Percentiles rank a stretch among this genome's conserved stretches.
These are phyloP conservation scores for Drosophila tropicalis DNA, from an alignment of 1,140 invertebrate genomes.

Conservation along the genomic window DNA sequence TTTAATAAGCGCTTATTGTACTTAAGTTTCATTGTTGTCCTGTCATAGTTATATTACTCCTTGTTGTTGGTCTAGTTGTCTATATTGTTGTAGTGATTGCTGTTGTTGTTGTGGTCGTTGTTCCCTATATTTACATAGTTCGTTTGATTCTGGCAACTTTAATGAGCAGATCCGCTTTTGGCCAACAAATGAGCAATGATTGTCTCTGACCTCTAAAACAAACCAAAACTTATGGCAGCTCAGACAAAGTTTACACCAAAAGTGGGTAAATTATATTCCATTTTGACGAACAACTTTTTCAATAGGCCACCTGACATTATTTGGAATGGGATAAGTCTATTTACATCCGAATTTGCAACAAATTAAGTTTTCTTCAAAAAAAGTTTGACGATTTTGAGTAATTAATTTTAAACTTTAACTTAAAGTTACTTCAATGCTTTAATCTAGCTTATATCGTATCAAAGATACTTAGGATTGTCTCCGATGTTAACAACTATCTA, in stretches of 20 bases:
- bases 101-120: not conserved
- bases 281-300: not conserved
- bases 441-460: too few relatives aligned
- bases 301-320: not conserved
- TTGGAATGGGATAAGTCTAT: not conserved
- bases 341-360: not conserved
- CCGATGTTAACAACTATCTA: too few relatives aligned
- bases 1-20: constrained; percentile 81
- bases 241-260: not conserved
- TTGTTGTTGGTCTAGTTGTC: constrained; percentile 10
- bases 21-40: constrained; percentile 68
- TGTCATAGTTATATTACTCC: constrained; percentile 35
- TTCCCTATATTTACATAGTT: constrained; percentile 36
- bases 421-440: too few relatives aligned
- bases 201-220: constrained; percentile 13
- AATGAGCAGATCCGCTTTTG: constrained; percentile 54
- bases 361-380: not conserved
- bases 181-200: constrained; percentile 22
- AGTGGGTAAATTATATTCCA: constrained; percentile 7
- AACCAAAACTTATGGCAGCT: constrained; percentile 17
- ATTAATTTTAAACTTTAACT: too few relatives aligned
- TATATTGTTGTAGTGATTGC: constrained; percentile 1
- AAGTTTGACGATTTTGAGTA: too few relatives aligned
- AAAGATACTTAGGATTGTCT: too few relatives aligned
- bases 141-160: constrained; percentile 48